A percentile compares a stretch with the other conserved stretches of the same genome.
These are phyloP conservation scores for Trachelus tabidus DNA, from an alignment of 2,888 invertebrate species.

Conservation along the genomic window DNA sequence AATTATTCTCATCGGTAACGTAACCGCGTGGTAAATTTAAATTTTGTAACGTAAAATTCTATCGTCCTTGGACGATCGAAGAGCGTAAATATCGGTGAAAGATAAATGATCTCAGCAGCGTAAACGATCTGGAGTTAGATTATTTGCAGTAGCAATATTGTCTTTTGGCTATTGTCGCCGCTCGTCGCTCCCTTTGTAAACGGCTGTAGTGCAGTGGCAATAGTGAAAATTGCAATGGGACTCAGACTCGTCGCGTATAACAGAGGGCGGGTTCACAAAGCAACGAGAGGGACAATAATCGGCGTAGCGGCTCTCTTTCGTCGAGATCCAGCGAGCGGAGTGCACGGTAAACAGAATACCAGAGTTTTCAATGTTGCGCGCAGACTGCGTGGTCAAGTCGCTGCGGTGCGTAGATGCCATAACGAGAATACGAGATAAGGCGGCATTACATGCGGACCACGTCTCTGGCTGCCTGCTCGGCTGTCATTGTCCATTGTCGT, in stretches of 20 bases:
- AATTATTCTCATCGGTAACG: background rate
- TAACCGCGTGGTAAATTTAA: rapidly evolving
- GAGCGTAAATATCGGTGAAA: background rate
- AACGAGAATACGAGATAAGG: constrained; percentile 6
- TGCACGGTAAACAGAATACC: constrained; percentile 3
- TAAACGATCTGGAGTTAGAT: background rate
- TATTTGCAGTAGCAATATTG: background rate
- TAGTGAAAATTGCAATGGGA: background rate
- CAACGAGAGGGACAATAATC: background rate
- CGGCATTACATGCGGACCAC: constrained; percentile 18
- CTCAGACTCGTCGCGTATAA: background rate
- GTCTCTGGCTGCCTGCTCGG: constrained; percentile 3
- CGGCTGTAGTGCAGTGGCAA: background rate
- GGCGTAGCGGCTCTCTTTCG: background rate
- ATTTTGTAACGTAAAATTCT: too few relatives aligned
- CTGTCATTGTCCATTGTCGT: constrained; percentile 18
- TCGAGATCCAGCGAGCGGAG: background rate
- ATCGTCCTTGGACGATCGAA: too few relatives aligned
- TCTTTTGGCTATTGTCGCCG: background rate
- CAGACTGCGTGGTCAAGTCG: background rate
- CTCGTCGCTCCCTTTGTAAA: background rate
- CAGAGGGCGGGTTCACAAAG: background rate
- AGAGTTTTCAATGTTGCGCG: background rate
- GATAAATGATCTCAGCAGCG: background rate
- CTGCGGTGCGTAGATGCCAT: background rate